phyloP scores from a whole-genome alignment of 92 coral and sea anemone species.

The Bergia puertoricense region DNA sequence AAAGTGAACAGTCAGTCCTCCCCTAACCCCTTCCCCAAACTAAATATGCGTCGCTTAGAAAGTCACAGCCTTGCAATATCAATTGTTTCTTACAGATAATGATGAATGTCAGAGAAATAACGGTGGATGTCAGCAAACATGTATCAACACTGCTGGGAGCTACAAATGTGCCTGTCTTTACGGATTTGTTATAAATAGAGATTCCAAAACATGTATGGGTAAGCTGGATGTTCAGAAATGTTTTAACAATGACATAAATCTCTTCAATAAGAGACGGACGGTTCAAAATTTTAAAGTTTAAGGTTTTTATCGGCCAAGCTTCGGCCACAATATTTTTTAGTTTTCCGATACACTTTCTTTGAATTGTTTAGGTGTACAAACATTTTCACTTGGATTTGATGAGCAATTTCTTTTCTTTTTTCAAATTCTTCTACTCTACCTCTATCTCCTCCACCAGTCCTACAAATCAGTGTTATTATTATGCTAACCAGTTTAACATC shows the following conservation, averaged over 20 bases:
- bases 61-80: too few species aligned
- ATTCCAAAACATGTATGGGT: conserved; percentile 5
- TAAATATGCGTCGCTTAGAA: neutral
- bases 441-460: too few species aligned
- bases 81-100: conserved; percentile 2
- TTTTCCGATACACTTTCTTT: too few species aligned
- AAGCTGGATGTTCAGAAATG: neutral
- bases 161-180: conserved; percentile 44
- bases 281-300: neutral
- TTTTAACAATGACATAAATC: neutral
- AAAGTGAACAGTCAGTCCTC: too few species aligned
- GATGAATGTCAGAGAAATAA: conserved; percentile 48
- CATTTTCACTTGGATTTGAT: too few species aligned
- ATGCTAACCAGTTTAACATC: too few species aligned
- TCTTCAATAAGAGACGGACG: neutral
- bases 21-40: neutral
- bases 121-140: conserved; percentile 54
- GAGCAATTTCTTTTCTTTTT: too few species aligned
- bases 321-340: too few species aligned
- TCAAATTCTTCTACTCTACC: too few species aligned
- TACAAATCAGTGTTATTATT: too few species aligned
- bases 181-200: conserved; percentile 38
- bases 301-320: too few species aligned
- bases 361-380: too few species aligned
- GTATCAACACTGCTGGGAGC: conserved; percentile 55